Base-by-base conservation (phyloP, 1,140 invertebrate genomes). In the Doryteuthis pealeii region DNA sequence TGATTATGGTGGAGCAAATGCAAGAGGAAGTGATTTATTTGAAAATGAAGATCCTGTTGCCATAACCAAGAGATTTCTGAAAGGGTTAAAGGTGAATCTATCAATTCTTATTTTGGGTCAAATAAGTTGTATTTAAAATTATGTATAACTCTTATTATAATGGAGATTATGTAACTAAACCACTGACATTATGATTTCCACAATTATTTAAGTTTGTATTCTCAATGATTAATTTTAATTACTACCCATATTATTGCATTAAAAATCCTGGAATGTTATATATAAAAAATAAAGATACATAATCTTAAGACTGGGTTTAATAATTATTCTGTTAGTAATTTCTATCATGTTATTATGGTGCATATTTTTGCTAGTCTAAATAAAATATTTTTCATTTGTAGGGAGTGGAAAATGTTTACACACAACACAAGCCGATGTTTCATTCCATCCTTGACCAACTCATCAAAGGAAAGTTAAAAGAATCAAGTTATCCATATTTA, bases 361-460 rank as follows among this genome's bases (percentile, higher is more conserved):
- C n/a, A n/a, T n/a, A n/a, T n/a, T n/a, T n/a, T n/a, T n/a, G n/a
- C n/a, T n/a, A n/a, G n/a, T n/a, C n/a, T n/a, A 40, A 40, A 40
- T 5, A 40, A 40, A 40, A 40, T 40, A 40, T 40, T 40, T 40
- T 10, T 40, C 10, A 62, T 18, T 82, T 83, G 33, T 74, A 94
- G 89, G 96, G 96, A 4, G 95, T 99, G 3, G 97, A 99, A 86
- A 99, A 99, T 89, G 95, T 99, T 77, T 99, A 97, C 84, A 98
- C 96, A 0, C 96, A 99, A 85, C 96, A 99, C 87, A 93, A 92
- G 22, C 96, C 96, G 0, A 85, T 96, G 15, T 83, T 99, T 1
- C 92, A 93, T 81, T 93, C 95, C 84, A 93, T 93, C 0, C 80
- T 98, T 0, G 96, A 97, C 85, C 95, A 97, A 86, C 88, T 97